phyloP scores from a whole-genome alignment of 2,888 invertebrate genomes.

The Hipparchia semele region DNA sequence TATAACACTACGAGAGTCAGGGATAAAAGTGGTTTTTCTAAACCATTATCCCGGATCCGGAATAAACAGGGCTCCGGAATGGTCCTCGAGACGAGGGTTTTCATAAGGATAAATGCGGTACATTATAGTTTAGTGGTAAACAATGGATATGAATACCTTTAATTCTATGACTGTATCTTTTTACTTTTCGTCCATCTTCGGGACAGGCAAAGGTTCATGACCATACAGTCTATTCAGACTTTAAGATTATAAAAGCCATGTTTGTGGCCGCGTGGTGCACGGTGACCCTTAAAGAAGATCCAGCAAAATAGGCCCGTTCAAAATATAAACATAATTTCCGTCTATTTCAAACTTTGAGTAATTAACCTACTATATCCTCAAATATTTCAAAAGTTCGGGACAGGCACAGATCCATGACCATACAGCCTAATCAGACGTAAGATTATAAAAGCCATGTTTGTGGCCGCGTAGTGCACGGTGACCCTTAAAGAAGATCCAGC shows the following conservation, averaged over 20 bases:
- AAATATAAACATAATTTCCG: not conserved
- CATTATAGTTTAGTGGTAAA: constrained; percentile 8
- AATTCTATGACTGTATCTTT: not conserved
- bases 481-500: no score
- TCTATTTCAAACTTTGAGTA: not conserved
- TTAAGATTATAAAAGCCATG: no score
- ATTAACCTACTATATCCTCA: no score
- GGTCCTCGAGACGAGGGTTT: constrained; percentile 4
- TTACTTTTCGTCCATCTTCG: not conserved
- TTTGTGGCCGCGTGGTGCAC: not conserved
- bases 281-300: no score
- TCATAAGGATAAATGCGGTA: constrained; percentile 3
- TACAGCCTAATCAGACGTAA: no score
- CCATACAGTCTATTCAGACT: no score
- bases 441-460: not conserved
- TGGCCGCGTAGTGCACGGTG: not conserved
- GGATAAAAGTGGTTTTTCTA: constrained; percentile 15
- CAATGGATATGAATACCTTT: constrained; percentile 14
- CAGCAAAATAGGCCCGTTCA: not conserved
- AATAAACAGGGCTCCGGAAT: constrained; percentile 7
- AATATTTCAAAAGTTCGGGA: no score
- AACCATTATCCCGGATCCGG: constrained; percentile 13
- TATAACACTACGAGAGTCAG: constrained; percentile 2
- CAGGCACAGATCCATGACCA: no score
- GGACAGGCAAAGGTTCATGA: no score